These are phyloP conservation scores for Drosophila neonasuta DNA, from an alignment of 2,888 invertebrate genomes.

Conservation along the genomic window DNA sequence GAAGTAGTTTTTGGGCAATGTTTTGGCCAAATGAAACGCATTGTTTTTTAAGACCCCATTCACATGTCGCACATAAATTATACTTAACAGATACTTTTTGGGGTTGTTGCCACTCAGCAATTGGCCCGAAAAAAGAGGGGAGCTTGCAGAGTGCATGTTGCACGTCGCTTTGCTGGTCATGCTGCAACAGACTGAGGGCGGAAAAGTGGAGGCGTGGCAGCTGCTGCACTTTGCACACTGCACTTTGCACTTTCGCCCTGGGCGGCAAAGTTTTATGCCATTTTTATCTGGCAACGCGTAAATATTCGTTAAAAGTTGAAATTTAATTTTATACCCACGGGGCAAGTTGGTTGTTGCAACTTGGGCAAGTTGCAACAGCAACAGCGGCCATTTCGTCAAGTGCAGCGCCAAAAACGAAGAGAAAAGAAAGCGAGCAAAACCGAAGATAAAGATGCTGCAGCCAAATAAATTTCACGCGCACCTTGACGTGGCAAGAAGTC, in stretches of 20 bases:
- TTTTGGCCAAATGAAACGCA: slow-evolving; percentile 50
- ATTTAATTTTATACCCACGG: slow-evolving; percentile 73
- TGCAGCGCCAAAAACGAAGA: slow-evolving; percentile 42
- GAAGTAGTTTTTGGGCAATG: slow-evolving; percentile 7
- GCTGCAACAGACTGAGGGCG: not conserved
- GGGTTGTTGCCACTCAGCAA: slow-evolving; percentile 43
- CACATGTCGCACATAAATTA: slow-evolving; percentile 67
- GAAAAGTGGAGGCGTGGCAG: not conserved
- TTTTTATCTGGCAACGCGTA: slow-evolving; percentile 76
- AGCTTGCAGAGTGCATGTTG: slow-evolving; percentile 24
- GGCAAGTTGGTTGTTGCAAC: slow-evolving; percentile 41
- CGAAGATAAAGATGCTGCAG: slow-evolving; percentile 65
- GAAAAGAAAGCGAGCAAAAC: not conserved
- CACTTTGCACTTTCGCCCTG: slow-evolving; percentile 45
- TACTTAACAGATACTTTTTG: slow-evolving; percentile 67
- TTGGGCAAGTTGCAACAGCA: slow-evolving; percentile 26
- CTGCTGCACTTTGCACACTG: slow-evolving; percentile 36
- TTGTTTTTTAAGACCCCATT: slow-evolving; percentile 60
- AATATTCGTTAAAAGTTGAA: slow-evolving; percentile 77
- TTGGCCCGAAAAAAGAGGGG: not conserved
- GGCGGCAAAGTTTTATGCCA: slow-evolving; percentile 71
- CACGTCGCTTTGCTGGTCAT: slow-evolving; percentile 51
- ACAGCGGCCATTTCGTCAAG: slow-evolving; percentile 60
- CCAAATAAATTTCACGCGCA: slow-evolving; percentile 71
- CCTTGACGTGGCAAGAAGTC: slow-evolving; percentile 39